These are phyloP conservation scores for Seira musarum DNA, from an alignment of 2,888 invertebrate species.

Conservation along the genomic window DNA sequence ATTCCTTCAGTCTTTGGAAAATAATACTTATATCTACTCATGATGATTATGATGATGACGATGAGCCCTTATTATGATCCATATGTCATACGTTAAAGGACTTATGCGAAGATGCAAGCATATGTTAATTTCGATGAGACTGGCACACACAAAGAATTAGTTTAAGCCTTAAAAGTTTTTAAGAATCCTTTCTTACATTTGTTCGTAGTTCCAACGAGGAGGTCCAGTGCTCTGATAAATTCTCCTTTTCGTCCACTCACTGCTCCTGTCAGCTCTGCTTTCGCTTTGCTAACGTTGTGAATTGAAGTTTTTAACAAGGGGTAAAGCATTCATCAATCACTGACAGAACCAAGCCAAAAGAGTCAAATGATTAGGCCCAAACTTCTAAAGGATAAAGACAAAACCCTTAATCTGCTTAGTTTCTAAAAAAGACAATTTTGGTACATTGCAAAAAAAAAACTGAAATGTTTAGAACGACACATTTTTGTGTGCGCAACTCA, in stretches of 20 bases:
- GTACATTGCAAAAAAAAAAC: constrained; percentile 5
- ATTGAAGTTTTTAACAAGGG: constrained; percentile 11
- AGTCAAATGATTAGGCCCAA: too few species aligned
- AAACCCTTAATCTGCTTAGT: too few species aligned
- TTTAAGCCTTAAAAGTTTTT: constrained; percentile 3
- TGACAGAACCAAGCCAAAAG: constrained; percentile 33
- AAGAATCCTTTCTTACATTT: constrained; percentile 31
- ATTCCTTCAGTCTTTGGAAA: too few species aligned
- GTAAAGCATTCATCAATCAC: constrained; percentile 49
- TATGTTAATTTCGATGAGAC: too few species aligned
- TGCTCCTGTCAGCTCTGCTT: constrained; percentile 4
- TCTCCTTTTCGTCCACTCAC: constrained; percentile 17
- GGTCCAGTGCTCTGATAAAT: constrained; percentile 15
- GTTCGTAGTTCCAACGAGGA: constrained; percentile 6
- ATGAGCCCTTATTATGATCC: too few species aligned
- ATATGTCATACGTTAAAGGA: neutral
- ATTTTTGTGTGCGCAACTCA: too few species aligned
- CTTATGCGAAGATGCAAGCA: too few species aligned
- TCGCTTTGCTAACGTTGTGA: neutral
- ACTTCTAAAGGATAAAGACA: neutral
- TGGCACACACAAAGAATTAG: neutral
- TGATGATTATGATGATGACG: too few species aligned
- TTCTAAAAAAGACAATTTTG: too few species aligned
- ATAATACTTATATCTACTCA: too few species aligned
- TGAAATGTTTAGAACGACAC: neutral